A percentile compares a stretch with the other conserved stretches of the same genome.
These are phyloP conservation scores for Melanostoma scalare DNA, from an alignment of 2,888 invertebrate genomes.

Conservation along the genomic window DNA sequence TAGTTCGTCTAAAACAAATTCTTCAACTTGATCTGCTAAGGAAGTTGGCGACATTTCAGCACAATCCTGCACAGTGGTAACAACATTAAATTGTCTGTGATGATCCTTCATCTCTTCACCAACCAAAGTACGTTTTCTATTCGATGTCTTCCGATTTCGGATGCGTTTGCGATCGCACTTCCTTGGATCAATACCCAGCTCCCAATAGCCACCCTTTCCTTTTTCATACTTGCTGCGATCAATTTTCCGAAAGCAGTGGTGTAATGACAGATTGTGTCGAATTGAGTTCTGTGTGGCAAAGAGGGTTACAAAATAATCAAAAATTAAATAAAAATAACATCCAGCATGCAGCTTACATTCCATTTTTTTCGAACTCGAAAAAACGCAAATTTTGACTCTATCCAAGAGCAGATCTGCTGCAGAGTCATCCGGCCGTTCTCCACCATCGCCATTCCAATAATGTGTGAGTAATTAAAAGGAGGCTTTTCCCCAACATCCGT, in stretches of 20 bases:
- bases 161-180: constrained; percentile 81
- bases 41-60: neutral
- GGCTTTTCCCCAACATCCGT: constrained; percentile 79
- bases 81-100: constrained; percentile 6
- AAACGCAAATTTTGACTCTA: constrained; percentile 81
- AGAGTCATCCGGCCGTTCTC: constrained; percentile 80
- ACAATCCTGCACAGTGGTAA: neutral
- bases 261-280: constrained; percentile 81
- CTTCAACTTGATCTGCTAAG: constrained; percentile 10
- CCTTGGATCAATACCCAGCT: constrained; percentile 80
- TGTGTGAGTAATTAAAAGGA: constrained; percentile 81
- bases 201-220: constrained; percentile 82
- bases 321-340: neutral
- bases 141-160: constrained; percentile 77
- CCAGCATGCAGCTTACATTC: constrained; percentile 79
- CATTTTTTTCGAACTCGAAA: constrained; percentile 81
- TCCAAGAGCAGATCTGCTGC: constrained; percentile 81
- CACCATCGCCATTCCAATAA: constrained; percentile 82
- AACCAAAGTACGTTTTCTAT: constrained; percentile 12
- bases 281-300: constrained; percentile 79
- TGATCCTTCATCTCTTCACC: neutral
- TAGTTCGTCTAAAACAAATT: constrained; percentile 51
- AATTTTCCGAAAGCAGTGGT: constrained; percentile 81
- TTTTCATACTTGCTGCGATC: constrained; percentile 81
- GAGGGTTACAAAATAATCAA: constrained; percentile 31